Evolutionary conservation across 2,888 invertebrate genomes (phyloP), one percentile per base, ranked within the genome.

Genomic region (Drosophila aldrichi): DNA sequence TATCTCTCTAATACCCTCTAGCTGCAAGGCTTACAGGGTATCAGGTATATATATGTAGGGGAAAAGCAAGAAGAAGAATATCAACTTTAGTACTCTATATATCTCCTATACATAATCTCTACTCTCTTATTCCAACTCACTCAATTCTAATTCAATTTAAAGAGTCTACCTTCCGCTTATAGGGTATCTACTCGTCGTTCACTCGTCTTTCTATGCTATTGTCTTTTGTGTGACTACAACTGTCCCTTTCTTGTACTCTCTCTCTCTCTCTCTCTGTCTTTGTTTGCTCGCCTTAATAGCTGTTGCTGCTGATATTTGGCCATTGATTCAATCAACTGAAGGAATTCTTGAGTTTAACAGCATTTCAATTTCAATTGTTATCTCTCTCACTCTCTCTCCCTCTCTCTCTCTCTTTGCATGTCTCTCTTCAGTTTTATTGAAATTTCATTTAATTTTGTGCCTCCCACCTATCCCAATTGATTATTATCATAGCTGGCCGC

Each of bases 401-500:
- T 44, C n/a, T 55, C 38, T 20, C 25, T 49, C 40, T 18, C 4
- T 61, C 60, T 6, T 25, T 25, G 7, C 25, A 25, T 16, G 7
- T 32, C 48, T 1, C 1, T 46, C 18, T 25, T 41, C n/a, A 29
- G 36, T 36, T 36, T 65, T 70, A 67, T 70, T 84, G 82, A 80
- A 79, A 76, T 68, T 67, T 76, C 69, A 72, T 56, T 66, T 70
- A 43, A 48, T 58, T 74, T 70, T 54, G 40, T 63, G 58, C 38
- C 46, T 7, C 36, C 16, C 36, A 16, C 36, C 36, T 36, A 44
- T 32, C 56, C 49, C 18, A 68, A 63, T 46, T 58, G 70, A 57
- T 88, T 82, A 58, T 82, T 82, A 86, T 74, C 72, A 86, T 55
- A 74, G 69, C 81, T 81, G 79, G 77, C 81, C 62, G 48, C 49